These are phyloP conservation scores for Aphelinus certus DNA, from an alignment of 1,140 invertebrate genomes.

Conservation along the genomic window DNA sequence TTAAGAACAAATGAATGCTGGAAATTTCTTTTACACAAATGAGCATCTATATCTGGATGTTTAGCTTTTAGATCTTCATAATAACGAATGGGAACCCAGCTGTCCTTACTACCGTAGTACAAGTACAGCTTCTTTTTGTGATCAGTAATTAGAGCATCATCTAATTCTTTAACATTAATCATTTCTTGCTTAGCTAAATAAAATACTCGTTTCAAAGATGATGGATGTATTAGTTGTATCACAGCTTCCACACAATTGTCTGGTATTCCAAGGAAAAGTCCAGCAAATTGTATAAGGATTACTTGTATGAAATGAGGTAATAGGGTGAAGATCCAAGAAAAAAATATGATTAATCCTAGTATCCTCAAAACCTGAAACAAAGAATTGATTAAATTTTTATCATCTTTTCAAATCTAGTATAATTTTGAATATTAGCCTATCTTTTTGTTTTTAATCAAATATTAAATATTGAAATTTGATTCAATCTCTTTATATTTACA, in stretches of 20 bases:
- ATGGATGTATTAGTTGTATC: slow-evolving; percentile 66
- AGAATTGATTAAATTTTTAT: not conserved
- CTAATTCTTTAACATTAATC: slow-evolving; percentile 68
- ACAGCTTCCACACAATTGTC: slow-evolving; percentile 59
- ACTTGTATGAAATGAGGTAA: slow-evolving; percentile 69
- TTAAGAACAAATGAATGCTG: slow-evolving; percentile 82
- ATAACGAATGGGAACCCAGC: slow-evolving; percentile 78
- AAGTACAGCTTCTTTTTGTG: slow-evolving; percentile 73
- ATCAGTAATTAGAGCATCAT: slow-evolving; percentile 66
- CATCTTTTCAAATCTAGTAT: too few species aligned
- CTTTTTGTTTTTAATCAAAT: too few species aligned
- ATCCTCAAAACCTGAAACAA: slow-evolving; percentile 61
- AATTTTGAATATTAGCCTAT: too few species aligned
- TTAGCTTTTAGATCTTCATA: slow-evolving; percentile 70
- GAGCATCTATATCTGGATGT: slow-evolving; percentile 72
- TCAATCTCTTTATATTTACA: too few species aligned
- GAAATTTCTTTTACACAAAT: slow-evolving; percentile 73
- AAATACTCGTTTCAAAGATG: slow-evolving; percentile 67
- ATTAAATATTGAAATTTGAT: too few species aligned
- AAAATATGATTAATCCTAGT: slow-evolving; percentile 66
- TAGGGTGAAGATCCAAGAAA: slow-evolving; percentile 70
- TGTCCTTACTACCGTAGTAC: slow-evolving; percentile 80
- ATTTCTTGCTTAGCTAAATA: slow-evolving; percentile 74
- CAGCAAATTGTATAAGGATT: slow-evolving; percentile 66
- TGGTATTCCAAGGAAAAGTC: slow-evolving; percentile 64